phyloP scores from a whole-genome alignment of 2,113 vertebrate species.

The Pontoporia blainvillei region DNA sequence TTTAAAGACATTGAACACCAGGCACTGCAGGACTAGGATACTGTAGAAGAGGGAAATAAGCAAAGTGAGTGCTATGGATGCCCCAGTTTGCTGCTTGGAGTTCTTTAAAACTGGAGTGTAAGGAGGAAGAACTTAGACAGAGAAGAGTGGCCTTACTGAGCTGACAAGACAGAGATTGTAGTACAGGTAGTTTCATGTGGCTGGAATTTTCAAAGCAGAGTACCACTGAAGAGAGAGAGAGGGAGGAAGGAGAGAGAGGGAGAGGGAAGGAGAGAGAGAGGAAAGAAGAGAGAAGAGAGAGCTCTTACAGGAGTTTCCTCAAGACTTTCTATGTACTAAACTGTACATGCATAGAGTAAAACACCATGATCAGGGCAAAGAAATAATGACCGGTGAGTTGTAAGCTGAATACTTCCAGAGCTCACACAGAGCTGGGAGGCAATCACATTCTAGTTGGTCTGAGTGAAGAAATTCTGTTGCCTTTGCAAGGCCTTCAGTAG shows the following conservation, averaged over 20 bases:
- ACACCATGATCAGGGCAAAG: not conserved
- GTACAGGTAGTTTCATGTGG: not conserved
- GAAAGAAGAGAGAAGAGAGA: not conserved
- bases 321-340: not conserved
- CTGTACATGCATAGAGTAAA: not conserved
- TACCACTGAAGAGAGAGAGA: not conserved
- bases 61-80: not conserved
- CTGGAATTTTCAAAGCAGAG: not conserved
- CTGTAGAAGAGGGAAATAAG: not conserved
- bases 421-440: not conserved
- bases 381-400: not conserved
- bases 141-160: not conserved
- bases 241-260: not conserved
- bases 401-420: not conserved
- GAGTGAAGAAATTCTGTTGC: not conserved
- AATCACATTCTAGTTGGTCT: not conserved
- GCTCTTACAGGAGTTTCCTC: not conserved
- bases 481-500: not conserved
- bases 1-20: not conserved
- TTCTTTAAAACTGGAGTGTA: not conserved
- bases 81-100: not conserved
- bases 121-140: no score
- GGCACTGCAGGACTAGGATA: not conserved
- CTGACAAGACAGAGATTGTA: not conserved
- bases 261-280: not conserved